Percentiles rank a stretch among this genome's conserved stretches.
Conservation (phyloP, 35 echinoderm and acorn worm genomes). For the Holothuria glaberrima region DNA sequence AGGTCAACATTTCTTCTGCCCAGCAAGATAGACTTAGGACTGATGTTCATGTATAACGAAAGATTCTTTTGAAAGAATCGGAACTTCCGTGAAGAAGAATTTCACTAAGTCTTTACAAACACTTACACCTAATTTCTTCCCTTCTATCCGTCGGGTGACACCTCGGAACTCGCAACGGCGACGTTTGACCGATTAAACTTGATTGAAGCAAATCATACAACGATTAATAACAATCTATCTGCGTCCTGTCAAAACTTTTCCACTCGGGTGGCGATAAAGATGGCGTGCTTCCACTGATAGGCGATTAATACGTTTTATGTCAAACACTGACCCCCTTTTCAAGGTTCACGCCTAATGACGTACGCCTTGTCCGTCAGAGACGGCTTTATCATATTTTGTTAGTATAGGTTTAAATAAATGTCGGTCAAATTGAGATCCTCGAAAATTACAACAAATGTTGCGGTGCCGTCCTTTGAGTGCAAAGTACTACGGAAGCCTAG, state of each 20-base stretch:
- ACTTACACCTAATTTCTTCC: too few species aligned
- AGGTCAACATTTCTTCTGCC: too few species aligned
- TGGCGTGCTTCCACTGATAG: slow-evolving; percentile 37
- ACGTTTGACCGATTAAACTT: slow-evolving; percentile 48
- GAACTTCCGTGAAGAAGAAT: too few species aligned
- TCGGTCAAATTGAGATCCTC: slow-evolving; percentile 45
- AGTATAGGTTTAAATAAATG: slow-evolving; percentile 33
- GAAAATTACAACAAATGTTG: slow-evolving; percentile 38
- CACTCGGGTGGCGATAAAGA: slow-evolving; percentile 3
- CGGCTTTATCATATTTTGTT: slow-evolving; percentile 28
- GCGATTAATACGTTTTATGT: slow-evolving; percentile 28
- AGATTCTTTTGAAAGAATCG: too few species aligned
- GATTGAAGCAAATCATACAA: slow-evolving; percentile 37
- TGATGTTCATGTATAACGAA: too few species aligned
- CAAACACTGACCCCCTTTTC: slow-evolving; percentile 36
- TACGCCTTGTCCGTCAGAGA: slow-evolving; percentile 42
- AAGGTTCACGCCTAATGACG: slow-evolving; percentile 12
- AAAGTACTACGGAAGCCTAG: slow-evolving; percentile 15
- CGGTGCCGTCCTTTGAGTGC: background rate
- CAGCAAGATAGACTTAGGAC: too few species aligned
- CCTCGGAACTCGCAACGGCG: background rate
- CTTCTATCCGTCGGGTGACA: too few species aligned
- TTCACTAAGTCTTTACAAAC: too few species aligned
- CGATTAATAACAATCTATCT: slow-evolving; percentile 45
- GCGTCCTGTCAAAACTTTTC: slow-evolving; percentile 29